These are phyloP conservation scores for Volucella inanis DNA, from an alignment of 2,888 invertebrate species.

Conservation along the genomic window DNA sequence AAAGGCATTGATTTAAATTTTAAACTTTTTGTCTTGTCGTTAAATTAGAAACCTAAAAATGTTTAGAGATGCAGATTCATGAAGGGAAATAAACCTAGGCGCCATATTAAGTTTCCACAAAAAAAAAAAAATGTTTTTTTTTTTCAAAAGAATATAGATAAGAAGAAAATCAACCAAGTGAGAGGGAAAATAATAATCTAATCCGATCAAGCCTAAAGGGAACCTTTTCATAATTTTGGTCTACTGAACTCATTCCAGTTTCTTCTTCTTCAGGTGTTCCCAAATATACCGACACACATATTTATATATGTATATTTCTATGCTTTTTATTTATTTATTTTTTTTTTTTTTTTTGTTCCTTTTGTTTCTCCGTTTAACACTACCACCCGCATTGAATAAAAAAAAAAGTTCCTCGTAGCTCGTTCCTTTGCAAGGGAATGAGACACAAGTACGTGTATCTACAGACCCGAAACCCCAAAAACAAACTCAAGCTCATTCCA, in stretches of 20 bases:
- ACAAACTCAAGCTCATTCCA: slow-evolving; percentile 30
- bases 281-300: background rate
- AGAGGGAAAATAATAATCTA: slow-evolving; percentile 64
- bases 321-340: background rate
- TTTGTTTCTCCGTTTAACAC: slow-evolving; percentile 24
- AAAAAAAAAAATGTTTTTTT: slow-evolving; percentile 21
- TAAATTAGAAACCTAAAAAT: slow-evolving; percentile 50
- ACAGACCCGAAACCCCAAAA: slow-evolving; percentile 44
- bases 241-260: slow-evolving; percentile 67
- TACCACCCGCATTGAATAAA: slow-evolving; percentile 66
- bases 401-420: slow-evolving; percentile 1
- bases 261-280: slow-evolving; percentile 58
- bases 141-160: slow-evolving; percentile 24
- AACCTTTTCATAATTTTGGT: slow-evolving; percentile 59
- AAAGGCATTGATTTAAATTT: slow-evolving; percentile 19
- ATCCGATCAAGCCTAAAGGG: slow-evolving; percentile 66
- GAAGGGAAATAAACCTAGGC: slow-evolving; percentile 63
- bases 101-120: slow-evolving; percentile 69
- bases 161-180: slow-evolving; percentile 24
- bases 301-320: background rate
- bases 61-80: slow-evolving; percentile 41
- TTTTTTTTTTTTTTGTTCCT: background rate
- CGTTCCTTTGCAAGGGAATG: slow-evolving; percentile 1
- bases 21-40: slow-evolving; percentile 18
- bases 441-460: slow-evolving; percentile 5